These are phyloP conservation scores for Gobiocypris rarus DNA, from an alignment of 2,113 vertebrate species.

Conservation along the genomic window DNA sequence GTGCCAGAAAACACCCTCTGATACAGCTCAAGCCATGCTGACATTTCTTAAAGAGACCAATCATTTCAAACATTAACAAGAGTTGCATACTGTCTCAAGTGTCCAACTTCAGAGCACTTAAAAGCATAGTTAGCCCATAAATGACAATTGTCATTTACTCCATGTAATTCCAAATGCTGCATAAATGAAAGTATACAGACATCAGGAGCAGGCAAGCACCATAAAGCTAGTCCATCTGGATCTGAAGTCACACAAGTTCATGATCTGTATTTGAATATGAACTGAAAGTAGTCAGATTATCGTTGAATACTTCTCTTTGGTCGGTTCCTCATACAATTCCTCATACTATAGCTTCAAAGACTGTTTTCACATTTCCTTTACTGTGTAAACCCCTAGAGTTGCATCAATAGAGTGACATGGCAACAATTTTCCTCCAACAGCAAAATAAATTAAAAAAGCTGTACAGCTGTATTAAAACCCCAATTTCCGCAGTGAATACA, in stretches of 20 bases:
- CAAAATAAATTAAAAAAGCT: background rate
- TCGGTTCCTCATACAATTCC: background rate
- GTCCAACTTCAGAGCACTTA: background rate
- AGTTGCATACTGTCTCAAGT: background rate
- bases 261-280: background rate
- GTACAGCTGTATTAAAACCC: background rate
- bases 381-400: background rate
- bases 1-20: conserved; percentile 1
- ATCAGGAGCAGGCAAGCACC: background rate
- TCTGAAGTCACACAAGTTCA: background rate
- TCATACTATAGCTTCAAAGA: background rate
- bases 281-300: background rate
- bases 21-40: conserved; percentile 4
- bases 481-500: background rate
- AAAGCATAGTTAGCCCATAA: background rate
- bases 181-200: background rate
- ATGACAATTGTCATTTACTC: background rate
- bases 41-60: background rate
- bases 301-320: background rate
- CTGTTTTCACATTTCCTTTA: background rate
- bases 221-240: background rate
- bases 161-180: background rate
- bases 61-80: background rate
- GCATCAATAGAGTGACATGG: background rate
- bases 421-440: background rate